Base-by-base conservation (phyloP, 1,140 invertebrate species). In the Copidosoma floridanum region DNA sequence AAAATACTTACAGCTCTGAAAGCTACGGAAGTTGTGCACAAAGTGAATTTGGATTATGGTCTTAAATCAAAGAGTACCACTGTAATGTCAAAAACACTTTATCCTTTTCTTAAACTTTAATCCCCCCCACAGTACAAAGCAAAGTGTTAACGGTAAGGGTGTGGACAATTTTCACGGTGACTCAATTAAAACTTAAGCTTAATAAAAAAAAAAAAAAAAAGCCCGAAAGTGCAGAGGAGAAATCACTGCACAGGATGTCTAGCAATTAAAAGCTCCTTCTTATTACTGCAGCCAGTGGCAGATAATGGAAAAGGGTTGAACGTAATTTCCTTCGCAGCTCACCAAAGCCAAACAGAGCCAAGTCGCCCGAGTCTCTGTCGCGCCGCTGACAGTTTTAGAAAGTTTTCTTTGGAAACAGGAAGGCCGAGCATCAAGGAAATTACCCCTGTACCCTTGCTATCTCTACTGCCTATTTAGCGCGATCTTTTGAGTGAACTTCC, bases 211-310 rank as follows among this genome's bases (percentile, higher is more conserved):
- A 52, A 52, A n/a, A 4, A 35, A 21, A 12, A 52, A n/a, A 38
- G 32, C 12, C 7, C 3, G 29, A 37, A 47, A 37, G 12, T 35
- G n/a, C 2, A 23, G 24, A 14, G 32, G 4, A n/a, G n/a, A 47
- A 50, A 24, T 43, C 12, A 4, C 29, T 54, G 10, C 24, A 46
- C 16, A 14, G 32, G 41, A 53, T 59, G 38, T 44, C 38, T 16
- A 52, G 57, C 53, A 53, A 59, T 59, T 46, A 44, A 44, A 59
- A 59, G 47, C 50, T 18, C 35, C 24, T 38, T 59, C 40, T 35
- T 53, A 52, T 35, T 24, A 46, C 26, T 14, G 43, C 10, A 16
- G 18, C 18, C 48, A 8, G 14, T 14, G 6, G 32, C 7, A 37
- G 14, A 8, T 51, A n/a, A n/a, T n/a, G 37, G 26, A 35, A 46